phyloP scores from a whole-genome alignment of 1,140 invertebrate species.

The Agrilus planipennis region DNA sequence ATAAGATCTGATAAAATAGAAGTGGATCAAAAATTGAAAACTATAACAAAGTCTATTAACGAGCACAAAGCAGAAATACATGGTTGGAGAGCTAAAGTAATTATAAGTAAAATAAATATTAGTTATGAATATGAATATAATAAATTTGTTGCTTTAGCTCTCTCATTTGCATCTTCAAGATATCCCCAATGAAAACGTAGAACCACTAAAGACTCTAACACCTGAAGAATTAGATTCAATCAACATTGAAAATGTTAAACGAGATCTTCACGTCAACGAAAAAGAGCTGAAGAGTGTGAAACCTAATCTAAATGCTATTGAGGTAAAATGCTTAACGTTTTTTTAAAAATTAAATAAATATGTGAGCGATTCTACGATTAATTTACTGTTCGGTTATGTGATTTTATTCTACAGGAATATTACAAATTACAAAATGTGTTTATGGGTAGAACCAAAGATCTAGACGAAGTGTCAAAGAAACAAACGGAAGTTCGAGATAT shows the following conservation, averaged over 20 bases:
- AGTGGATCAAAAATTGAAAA: constrained; percentile 61
- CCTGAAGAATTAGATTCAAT: constrained; percentile 58
- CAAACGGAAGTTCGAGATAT: constrained; percentile 65
- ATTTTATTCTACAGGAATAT: constrained; percentile 41
- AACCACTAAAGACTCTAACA: constrained; percentile 43
- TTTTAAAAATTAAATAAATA: too few relatives aligned
- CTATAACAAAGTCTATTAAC: constrained; percentile 49
- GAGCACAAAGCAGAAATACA: constrained; percentile 40
- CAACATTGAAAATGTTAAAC: constrained; percentile 47
- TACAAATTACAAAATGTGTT: constrained; percentile 62
- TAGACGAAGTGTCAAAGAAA: constrained; percentile 68
- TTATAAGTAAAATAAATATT: not conserved
- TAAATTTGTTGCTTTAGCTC: not conserved
- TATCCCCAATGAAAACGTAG: constrained; percentile 44
- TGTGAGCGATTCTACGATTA: too few relatives aligned
- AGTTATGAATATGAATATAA: not conserved
- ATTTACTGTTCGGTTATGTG: not conserved
- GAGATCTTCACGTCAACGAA: constrained; percentile 50
- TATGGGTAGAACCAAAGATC: constrained; percentile 59
- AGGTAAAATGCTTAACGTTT: too few relatives aligned
- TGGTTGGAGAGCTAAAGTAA: constrained; percentile 20
- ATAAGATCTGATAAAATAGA: constrained; percentile 59
- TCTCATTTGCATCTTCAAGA: constrained; percentile 51
- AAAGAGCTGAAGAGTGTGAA: constrained; percentile 54
- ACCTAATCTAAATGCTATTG: constrained; percentile 70